Conservation (phyloP, 2,113 vertebrate genomes). For the Antennarius striatus region DNA sequence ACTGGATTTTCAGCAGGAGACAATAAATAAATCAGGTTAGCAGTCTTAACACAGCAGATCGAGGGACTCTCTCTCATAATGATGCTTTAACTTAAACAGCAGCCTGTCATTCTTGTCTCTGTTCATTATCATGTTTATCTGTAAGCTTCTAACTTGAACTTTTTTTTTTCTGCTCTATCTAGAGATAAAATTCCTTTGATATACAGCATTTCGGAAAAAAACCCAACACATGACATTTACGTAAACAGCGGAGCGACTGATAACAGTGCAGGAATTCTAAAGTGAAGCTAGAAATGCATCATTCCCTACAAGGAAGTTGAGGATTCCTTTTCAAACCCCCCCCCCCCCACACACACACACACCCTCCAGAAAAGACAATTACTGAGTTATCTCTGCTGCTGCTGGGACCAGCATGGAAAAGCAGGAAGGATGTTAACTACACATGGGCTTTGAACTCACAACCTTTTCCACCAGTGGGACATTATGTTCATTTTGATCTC, state of each 20-base stretch:
- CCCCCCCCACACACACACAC: too few relatives aligned
- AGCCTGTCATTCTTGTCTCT: background rate
- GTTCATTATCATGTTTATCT: too few relatives aligned
- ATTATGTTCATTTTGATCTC: too few relatives aligned
- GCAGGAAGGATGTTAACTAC: too few relatives aligned
- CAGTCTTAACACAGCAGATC: background rate
- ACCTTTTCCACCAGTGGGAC: too few relatives aligned
- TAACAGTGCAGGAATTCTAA: background rate
- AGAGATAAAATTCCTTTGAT: background rate
- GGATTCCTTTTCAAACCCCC: background rate
- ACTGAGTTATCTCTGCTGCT: background rate
- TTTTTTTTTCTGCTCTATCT: too few relatives aligned
- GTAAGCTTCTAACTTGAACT: too few relatives aligned
- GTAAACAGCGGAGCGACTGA: background rate
- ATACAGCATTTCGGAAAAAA: background rate
- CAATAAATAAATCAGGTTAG: too few relatives aligned
- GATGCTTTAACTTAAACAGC: constrained; percentile 3
- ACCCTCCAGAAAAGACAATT: background rate
- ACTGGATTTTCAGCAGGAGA: background rate
- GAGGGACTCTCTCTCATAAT: background rate
- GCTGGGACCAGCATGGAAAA: too few relatives aligned
- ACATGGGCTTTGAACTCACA: too few relatives aligned
- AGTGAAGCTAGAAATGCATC: constrained; percentile 18
- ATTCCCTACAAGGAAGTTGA: background rate
- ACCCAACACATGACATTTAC: too few relatives aligned